phyloP scores from a whole-genome alignment of 2,888 invertebrate species.

The Campoletis raptor region DNA sequence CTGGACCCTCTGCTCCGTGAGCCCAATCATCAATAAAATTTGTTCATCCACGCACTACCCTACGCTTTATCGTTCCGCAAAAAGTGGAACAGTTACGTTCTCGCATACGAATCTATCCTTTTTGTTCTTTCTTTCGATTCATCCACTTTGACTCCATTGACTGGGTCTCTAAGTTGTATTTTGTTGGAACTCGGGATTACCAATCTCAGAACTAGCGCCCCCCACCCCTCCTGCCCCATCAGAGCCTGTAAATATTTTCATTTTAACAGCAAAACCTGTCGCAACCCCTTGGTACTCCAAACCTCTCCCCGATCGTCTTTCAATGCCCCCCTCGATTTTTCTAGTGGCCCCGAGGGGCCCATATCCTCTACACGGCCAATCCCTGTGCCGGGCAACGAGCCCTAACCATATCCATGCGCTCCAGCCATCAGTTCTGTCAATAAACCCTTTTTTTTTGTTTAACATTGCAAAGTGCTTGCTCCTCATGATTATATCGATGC shows the following conservation, averaged over 20 bases:
- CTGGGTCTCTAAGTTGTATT: not conserved
- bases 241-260: conserved; percentile 5
- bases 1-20: not conserved
- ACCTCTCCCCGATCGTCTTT: not conserved
- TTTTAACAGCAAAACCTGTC: conserved; percentile 9
- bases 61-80: conserved; percentile 14
- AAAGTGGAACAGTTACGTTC: conserved; percentile 7
- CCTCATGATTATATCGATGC: conserved; percentile 26
- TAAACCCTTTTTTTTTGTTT: conserved; percentile 20
- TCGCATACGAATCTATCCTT: not conserved
- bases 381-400: not conserved
- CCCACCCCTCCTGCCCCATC: not conserved
- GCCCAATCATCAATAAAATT: conserved; percentile 15
- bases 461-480: conserved; percentile 13
- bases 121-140: not conserved
- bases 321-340: conserved; percentile 23
- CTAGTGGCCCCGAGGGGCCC: conserved; percentile 30
- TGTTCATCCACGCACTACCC: conserved; percentile 3
- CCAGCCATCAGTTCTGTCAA: conserved; percentile 2
- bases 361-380: not conserved
- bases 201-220: not conserved
- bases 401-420: conserved; percentile 1
- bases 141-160: conserved; percentile 1
- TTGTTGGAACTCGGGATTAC: not conserved
- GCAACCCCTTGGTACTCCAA: conserved; percentile 1